Evolutionary conservation across 2,797 vertebrate species (phyloP).

Genomic region (Falco berigora): DNA sequence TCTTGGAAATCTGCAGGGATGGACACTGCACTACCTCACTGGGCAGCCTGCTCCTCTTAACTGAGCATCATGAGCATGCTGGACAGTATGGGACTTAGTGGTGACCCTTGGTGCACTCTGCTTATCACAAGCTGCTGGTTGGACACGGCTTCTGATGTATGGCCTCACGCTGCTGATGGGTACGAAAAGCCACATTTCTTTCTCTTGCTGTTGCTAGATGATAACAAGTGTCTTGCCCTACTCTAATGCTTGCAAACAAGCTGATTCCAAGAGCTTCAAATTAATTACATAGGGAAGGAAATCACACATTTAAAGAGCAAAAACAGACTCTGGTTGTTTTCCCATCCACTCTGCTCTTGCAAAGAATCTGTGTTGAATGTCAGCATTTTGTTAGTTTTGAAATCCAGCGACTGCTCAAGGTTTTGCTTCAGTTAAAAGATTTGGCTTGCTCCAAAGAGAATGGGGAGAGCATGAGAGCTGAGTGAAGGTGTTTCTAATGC

Average conservation of each 20-base stretch:
- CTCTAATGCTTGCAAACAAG: background rate
- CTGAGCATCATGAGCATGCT: background rate
- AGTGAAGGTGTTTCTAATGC: background rate
- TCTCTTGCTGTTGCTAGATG: background rate
- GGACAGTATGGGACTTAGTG: background rate
- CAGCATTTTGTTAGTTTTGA: background rate
- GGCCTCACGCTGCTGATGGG: background rate
- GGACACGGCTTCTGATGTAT: background rate
- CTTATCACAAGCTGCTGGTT: background rate
- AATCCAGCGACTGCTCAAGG: background rate
- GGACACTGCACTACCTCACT: background rate
- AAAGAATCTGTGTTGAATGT: background rate
- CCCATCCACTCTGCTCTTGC: background rate
- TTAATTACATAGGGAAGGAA: background rate
- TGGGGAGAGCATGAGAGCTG: background rate
- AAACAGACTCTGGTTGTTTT: background rate
- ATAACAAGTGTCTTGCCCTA: background rate
- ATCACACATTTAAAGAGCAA: background rate
- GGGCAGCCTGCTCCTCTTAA: background rate
- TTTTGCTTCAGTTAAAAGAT: background rate
- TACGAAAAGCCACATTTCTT: background rate
- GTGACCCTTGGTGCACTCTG: background rate
- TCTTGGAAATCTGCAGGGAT: background rate
- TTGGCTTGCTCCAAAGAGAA: background rate
- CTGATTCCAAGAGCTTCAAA: background rate